Base-by-base conservation (phyloP, 2,888 invertebrate genomes). In the Acronicta psi region DNA sequence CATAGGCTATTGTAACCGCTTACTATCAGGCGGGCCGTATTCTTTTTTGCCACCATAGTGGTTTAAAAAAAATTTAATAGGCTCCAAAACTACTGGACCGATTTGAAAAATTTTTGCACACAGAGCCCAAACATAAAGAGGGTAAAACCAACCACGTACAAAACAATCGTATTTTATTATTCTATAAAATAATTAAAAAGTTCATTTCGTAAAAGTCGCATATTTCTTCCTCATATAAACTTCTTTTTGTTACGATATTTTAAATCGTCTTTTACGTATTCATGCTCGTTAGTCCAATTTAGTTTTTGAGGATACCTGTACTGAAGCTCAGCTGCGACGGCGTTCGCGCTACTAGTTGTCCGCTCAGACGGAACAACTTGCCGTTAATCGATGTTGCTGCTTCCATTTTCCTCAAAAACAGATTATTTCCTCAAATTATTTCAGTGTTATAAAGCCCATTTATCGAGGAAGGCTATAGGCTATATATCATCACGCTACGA, bases 401-500 rank as follows among this genome's bases (percentile, higher is more conserved):
- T 61, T 93, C 92, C 93, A 94, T 94, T 77, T 93, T 93, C 49
- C 88, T 82, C 61, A 94, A 71, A 67, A 92, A 92, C 77, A 90
- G 81, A 56, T 91, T 92, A 72, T 89, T 92, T n/a, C n/a, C n/a
- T n/a, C n/a, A n/a, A n/a, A n/a, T n/a, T n/a, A n/a, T n/a, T n/a
- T n/a, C n/a, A n/a, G n/a, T n/a, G n/a, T n/a, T n/a, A n/a, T n/a
- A n/a, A n/a, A n/a, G n/a, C n/a, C n/a, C n/a, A n/a, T n/a, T n/a
- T n/a, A n/a, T n/a, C n/a, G n/a, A n/a, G n/a, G n/a, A n/a, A n/a
- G n/a, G n/a, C n/a, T n/a, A n/a, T n/a, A n/a, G n/a, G n/a, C n/a
- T n/a, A n/a, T n/a, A n/a, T n/a, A n/a, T n/a, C n/a, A n/a, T n/a
- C n/a, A n/a, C n/a, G n/a, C n/a, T n/a, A n/a, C n/a, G n/a, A n/a